These are phyloP conservation scores for Crotophaga sulcirostris DNA, from an alignment of 2,113 vertebrate genomes.

Conservation along the genomic window DNA sequence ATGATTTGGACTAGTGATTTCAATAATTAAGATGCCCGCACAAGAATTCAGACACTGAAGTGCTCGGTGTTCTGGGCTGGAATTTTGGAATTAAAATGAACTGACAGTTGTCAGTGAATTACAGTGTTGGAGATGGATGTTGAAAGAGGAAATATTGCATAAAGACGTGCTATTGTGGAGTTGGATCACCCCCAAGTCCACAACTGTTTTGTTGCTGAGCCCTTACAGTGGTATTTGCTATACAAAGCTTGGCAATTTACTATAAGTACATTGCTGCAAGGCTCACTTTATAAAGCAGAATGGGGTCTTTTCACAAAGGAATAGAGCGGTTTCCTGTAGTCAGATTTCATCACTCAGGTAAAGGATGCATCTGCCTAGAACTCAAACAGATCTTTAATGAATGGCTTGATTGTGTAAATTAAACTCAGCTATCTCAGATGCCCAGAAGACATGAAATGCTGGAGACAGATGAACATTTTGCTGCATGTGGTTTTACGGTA, in stretches of 20 bases:
- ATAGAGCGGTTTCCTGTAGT: conserved; percentile 43
- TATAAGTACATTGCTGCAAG: conserved; percentile 53
- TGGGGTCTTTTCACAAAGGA: conserved; percentile 55
- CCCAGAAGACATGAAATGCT: conserved; percentile 71
- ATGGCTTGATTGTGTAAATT: conserved; percentile 67
- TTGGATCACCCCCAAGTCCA: conserved; percentile 52
- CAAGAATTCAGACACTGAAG: not conserved
- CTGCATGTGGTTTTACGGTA: conserved; percentile 44
- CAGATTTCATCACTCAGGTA: conserved; percentile 73
- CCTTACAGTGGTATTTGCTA: not conserved
- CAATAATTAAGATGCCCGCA: conserved; percentile 27
- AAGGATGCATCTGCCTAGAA: conserved; percentile 57
- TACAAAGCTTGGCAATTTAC: conserved; percentile 39
- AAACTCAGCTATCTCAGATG: conserved; percentile 8
- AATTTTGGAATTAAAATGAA: conserved; percentile 20
- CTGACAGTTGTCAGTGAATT: conserved; percentile 14
- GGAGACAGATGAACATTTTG: conserved; percentile 44
- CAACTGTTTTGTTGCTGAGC: conserved; percentile 28
- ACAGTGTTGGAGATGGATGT: conserved; percentile 10
- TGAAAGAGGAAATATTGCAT: conserved; percentile 58
- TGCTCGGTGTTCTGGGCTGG: not conserved
- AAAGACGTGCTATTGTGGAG: conserved; percentile 46
- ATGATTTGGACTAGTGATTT: not conserved
- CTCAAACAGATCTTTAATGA: conserved; percentile 65
- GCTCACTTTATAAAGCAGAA: conserved; percentile 54